phyloP scores from a whole-genome alignment of 2,797 vertebrate genomes.

The Oreortyx pictus region DNA sequence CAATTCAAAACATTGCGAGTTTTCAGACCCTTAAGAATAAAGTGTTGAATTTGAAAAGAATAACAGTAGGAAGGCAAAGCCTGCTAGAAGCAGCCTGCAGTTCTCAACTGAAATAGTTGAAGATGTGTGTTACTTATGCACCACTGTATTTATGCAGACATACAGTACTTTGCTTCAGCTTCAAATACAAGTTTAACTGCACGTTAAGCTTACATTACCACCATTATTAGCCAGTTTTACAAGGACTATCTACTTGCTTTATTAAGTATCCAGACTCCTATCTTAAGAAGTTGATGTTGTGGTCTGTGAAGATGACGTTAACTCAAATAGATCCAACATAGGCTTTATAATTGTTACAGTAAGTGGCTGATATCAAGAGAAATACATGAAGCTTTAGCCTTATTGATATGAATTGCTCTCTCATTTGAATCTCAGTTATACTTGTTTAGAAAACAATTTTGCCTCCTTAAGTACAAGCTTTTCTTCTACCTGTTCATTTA shows the following conservation, averaged over 20 bases:
- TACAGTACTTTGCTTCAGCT: neutral
- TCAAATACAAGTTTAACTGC: neutral
- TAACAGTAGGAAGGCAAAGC: neutral
- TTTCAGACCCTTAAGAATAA: neutral
- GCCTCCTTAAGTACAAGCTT: neutral
- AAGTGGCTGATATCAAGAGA: neutral
- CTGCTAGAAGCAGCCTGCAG: neutral
- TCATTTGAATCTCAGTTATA: neutral
- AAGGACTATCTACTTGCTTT: neutral
- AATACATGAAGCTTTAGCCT: neutral
- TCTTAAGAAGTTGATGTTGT: neutral
- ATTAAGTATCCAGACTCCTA: neutral
- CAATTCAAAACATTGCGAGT: neutral
- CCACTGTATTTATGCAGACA: neutral
- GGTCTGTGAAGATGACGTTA: neutral
- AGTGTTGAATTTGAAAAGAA: neutral
- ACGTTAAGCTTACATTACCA: neutral
- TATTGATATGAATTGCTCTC: neutral
- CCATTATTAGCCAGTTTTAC: neutral
- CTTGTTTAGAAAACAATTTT: neutral
- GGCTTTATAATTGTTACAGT: neutral
- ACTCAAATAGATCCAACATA: neutral
- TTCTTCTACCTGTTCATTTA: neutral
- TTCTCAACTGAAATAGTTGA: neutral
- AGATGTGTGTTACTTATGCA: neutral